These are phyloP conservation scores for Holcopasites calliopsidis DNA, from an alignment of 1,140 invertebrate species.

Conservation along the genomic window DNA sequence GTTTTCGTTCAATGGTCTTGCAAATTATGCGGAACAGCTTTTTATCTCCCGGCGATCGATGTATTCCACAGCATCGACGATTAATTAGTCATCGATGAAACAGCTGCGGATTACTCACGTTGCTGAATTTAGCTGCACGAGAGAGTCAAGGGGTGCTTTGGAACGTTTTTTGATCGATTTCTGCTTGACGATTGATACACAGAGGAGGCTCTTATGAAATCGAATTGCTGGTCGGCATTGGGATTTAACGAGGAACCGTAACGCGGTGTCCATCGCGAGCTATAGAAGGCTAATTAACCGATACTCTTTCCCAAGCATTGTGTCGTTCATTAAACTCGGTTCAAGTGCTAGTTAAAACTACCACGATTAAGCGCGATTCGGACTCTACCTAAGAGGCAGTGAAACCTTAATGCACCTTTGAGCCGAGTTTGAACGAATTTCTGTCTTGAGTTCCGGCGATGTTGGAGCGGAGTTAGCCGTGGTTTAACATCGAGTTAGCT, in stretches of 20 bases:
- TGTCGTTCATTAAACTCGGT: too few species aligned
- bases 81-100: slow-evolving; percentile 8
- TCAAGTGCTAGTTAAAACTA: too few species aligned
- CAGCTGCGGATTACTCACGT: background rate
- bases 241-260: background rate
- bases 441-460: background rate
- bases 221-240: background rate
- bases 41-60: background rate
- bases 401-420: background rate
- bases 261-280: too few species aligned
- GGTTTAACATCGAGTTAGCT: background rate
- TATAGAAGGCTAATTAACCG: too few species aligned
- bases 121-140: background rate
- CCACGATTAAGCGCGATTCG: too few species aligned
- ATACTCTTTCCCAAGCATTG: too few species aligned
- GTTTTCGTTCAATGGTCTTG: too few species aligned
- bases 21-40: slow-evolving; percentile 6
- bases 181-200: background rate
- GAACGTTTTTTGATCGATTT: background rate
- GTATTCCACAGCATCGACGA: background rate
- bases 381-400: too few species aligned
- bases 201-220: too few species aligned
- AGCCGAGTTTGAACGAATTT: background rate
- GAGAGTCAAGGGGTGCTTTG: background rate
- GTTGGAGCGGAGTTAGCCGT: background rate